Percentiles rank a stretch among this genome's conserved stretches.
These are phyloP conservation scores for Drosophila saltans DNA, from an alignment of 1,140 invertebrate genomes.

Conservation along the genomic window DNA sequence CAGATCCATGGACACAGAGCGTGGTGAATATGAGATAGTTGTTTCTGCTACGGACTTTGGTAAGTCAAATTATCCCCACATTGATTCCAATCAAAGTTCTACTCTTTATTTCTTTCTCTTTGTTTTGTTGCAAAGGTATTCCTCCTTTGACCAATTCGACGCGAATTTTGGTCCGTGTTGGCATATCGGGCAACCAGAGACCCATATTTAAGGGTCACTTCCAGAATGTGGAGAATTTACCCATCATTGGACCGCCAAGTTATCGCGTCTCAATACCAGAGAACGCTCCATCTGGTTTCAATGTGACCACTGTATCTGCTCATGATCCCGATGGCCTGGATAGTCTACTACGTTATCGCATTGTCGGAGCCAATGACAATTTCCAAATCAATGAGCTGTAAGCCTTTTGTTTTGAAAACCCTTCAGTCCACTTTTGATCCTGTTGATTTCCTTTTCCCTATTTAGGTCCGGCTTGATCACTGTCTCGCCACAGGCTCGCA, in stretches of 20 bases:
- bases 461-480: slow-evolving; percentile 88
- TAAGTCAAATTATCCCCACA: slow-evolving; percentile 35
- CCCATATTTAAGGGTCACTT: slow-evolving; percentile 90
- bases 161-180: slow-evolving; percentile 87
- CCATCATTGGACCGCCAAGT: slow-evolving; percentile 86
- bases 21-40: slow-evolving; percentile 88
- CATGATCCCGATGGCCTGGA: slow-evolving; percentile 91
- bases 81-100: not conserved
- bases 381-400: slow-evolving; percentile 90
- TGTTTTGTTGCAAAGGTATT: slow-evolving; percentile 39
- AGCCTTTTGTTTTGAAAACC: slow-evolving; percentile 36
- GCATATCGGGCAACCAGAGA: slow-evolving; percentile 90
- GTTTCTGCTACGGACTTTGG: slow-evolving; percentile 90
- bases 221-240: slow-evolving; percentile 84
- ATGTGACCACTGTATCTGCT: slow-evolving; percentile 88
- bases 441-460: not conserved
- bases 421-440: too few relatives aligned
- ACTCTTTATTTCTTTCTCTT: not conserved
- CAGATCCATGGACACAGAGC: slow-evolving; percentile 88
- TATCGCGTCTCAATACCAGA: slow-evolving; percentile 89
- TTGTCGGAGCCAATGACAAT: slow-evolving; percentile 91
- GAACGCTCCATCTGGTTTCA: slow-evolving; percentile 87
- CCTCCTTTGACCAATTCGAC: slow-evolving; percentile 88
- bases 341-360: slow-evolving; percentile 88
- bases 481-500: slow-evolving; percentile 88